phyloP scores from a whole-genome alignment of 2,113 vertebrate species.

The Deroptyus accipitrinus region DNA sequence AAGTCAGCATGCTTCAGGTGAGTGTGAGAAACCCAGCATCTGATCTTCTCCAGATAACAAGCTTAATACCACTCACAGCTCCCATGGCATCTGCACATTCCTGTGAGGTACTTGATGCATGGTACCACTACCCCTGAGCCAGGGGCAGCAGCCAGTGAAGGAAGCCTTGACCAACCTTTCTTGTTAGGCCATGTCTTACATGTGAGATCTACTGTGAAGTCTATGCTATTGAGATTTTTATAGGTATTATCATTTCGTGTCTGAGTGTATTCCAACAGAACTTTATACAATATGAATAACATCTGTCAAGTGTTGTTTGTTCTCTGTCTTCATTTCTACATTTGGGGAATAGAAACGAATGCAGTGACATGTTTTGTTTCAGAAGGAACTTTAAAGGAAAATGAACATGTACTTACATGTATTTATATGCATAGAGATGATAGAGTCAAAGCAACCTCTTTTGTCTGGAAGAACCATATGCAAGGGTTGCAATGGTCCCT shows the following conservation, averaged over 20 bases:
- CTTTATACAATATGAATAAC: background rate
- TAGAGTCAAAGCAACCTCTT: background rate
- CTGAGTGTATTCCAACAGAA: background rate
- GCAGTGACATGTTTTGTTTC: background rate
- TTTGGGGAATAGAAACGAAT: background rate
- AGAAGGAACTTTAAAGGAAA: background rate
- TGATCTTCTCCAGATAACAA: background rate
- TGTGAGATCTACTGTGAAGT: background rate
- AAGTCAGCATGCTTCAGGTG: background rate
- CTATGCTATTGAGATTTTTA: background rate
- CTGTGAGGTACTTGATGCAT: fast-evolving
- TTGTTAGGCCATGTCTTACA: background rate
- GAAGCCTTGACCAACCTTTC: background rate
- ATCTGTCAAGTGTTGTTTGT: background rate
- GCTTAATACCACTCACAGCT: background rate
- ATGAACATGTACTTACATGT: background rate
- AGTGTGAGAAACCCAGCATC: background rate
- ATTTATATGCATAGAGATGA: background rate
- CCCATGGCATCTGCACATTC: background rate
- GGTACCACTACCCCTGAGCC: fast-evolving
- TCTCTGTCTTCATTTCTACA: background rate
- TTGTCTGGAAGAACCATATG: background rate
- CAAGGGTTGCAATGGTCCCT: background rate
- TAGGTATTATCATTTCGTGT: background rate
- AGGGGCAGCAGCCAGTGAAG: background rate